These are phyloP conservation scores for Muntiacus muntjak DNA, from an alignment of 2,113 vertebrate genomes.

Conservation along the genomic window DNA sequence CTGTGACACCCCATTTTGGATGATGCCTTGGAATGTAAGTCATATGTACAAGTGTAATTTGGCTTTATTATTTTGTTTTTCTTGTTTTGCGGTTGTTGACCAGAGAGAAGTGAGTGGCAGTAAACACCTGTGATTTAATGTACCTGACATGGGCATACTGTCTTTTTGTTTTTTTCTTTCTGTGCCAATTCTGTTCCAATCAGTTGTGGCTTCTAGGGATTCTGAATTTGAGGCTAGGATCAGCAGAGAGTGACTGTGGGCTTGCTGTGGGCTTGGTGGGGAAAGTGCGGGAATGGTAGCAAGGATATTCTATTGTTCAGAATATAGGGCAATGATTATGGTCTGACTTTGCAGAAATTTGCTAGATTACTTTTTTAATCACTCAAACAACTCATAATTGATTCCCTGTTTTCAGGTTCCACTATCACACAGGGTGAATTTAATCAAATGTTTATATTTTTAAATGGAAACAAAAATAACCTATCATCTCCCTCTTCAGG, in stretches of 20 bases:
- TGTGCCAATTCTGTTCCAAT: background rate
- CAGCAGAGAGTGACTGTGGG: background rate
- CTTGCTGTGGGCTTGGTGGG: background rate
- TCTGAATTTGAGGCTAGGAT: conserved; percentile 4
- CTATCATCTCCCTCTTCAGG: background rate
- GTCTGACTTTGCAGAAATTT: background rate
- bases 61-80: background rate
- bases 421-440: background rate
- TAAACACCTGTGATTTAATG: background rate
- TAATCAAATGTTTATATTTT: background rate
- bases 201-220: background rate
- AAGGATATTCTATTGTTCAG: background rate
- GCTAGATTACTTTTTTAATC: background rate
- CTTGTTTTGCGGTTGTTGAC: background rate
- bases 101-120: background rate
- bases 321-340: background rate
- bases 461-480: conserved; percentile 6
- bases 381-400: background rate
- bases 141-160: background rate
- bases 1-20: background rate
- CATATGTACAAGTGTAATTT: background rate
- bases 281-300: background rate
- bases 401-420: conserved; percentile 6
- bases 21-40: background rate
- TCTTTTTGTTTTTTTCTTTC: background rate